Evolutionary conservation across 2,888 invertebrate genomes (phyloP).

Genomic region (Galerucella nymphaeae): DNA sequence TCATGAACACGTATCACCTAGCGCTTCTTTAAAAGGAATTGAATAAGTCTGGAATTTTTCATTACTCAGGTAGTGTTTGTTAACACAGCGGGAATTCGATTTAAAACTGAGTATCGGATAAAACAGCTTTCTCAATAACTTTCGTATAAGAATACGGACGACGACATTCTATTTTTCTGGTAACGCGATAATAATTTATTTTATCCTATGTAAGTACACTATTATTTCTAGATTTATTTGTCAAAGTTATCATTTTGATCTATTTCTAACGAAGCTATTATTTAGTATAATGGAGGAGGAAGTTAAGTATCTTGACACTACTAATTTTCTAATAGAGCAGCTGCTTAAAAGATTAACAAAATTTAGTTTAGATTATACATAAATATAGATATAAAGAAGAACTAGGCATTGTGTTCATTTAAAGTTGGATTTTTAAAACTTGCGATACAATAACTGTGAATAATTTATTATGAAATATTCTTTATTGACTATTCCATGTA

Average conservation of each 20-base stretch:
- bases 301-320: slow-evolving; percentile 27
- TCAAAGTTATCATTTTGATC: slow-evolving; percentile 31
- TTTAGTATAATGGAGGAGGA: slow-evolving; percentile 22
- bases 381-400: slow-evolving; percentile 16
- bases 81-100: not conserved
- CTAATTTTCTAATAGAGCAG: slow-evolving; percentile 30
- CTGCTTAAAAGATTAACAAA: slow-evolving; percentile 18
- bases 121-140: slow-evolving; percentile 12
- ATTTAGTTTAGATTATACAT: slow-evolving; percentile 14
- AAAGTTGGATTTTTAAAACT: not conserved
- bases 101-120: slow-evolving; percentile 8
- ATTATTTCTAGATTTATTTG: slow-evolving; percentile 29
- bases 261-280: slow-evolving; percentile 35
- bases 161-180: slow-evolving; percentile 27
- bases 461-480: not conserved
- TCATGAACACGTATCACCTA: not conserved
- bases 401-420: slow-evolving; percentile 4
- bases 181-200: slow-evolving; percentile 21
- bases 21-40: slow-evolving; percentile 10
- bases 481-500: not conserved
- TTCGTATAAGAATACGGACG: slow-evolving; percentile 8
- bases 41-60: not conserved
- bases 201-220: slow-evolving; percentile 29
- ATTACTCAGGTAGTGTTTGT: not conserved
- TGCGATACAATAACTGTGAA: not conserved